Evolutionary conservation across 2,797 vertebrate species (phyloP).

Genomic region (Coregonus suidteri): DNA sequence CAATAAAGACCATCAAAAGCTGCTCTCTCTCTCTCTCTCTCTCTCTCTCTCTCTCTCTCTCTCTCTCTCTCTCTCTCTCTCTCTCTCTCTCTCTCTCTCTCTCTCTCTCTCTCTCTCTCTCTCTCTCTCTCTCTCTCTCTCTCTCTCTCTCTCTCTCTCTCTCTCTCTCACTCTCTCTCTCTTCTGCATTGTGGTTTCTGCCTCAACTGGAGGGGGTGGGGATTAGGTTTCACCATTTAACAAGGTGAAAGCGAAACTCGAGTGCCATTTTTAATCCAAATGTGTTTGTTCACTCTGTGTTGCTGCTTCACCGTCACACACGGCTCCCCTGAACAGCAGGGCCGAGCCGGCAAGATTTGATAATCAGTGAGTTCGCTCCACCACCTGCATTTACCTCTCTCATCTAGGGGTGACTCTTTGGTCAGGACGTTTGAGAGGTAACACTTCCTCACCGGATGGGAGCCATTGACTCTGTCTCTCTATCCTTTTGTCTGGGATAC

Average conservation of each 20-base stretch:
- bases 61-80: constrained; percentile 31
- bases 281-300: constrained; percentile 46
- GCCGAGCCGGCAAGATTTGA: constrained; percentile 46
- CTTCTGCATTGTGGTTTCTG: not conserved
- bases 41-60: constrained; percentile 10
- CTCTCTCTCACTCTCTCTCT: constrained; percentile 1
- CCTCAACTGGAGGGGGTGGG: not conserved
- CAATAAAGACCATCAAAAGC: not conserved
- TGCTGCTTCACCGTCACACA: constrained; percentile 29
- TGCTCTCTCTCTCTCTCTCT: constrained; percentile 38
- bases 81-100: constrained; percentile 19
- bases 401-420: constrained; percentile 52
- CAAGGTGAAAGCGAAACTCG: constrained; percentile 39
- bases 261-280: constrained; percentile 36
- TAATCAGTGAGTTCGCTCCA: constrained; percentile 59
- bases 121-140: constrained; percentile 24
- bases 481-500: constrained; percentile 42
- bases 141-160: constrained; percentile 25
- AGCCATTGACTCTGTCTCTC: constrained; percentile 40
- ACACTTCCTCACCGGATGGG: constrained; percentile 38
- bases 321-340: constrained; percentile 51
- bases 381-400: constrained; percentile 68
- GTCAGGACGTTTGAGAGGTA: constrained; percentile 24
- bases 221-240: constrained; percentile 22
- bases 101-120: constrained; percentile 15